Conservation (phyloP, 92 coral and sea anemone species). For the Epizoanthus fatuus region DNA sequence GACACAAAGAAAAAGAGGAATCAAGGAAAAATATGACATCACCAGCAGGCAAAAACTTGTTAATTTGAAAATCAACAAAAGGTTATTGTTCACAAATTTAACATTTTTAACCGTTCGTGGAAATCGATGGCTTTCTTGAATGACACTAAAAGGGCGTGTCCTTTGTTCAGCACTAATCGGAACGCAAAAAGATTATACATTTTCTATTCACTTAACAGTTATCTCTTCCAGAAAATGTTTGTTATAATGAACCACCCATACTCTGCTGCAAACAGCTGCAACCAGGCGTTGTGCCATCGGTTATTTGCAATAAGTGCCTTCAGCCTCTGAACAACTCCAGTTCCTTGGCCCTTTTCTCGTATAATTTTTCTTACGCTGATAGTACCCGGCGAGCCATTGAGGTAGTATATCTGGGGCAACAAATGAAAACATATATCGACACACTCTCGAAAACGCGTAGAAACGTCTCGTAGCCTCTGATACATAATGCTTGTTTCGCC, state of each 20-base stretch:
- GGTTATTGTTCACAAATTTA: no score
- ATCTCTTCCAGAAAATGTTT: conserved; percentile 2
- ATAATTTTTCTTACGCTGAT: background rate
- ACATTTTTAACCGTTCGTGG: no score
- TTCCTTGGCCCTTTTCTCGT: background rate
- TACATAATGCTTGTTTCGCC: conserved; percentile 3
- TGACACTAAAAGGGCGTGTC: no score
- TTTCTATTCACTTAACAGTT: no score
- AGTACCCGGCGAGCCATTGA: conserved; percentile 5
- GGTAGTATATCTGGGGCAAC: background rate
- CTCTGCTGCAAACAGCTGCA: conserved; percentile 13
- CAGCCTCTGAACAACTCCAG: background rate
- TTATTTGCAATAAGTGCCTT: background rate
- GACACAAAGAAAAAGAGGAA: no score
- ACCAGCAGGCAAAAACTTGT: no score
- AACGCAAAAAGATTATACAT: no score
- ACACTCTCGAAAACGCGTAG: conserved; percentile 36
- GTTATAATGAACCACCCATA: conserved; percentile 31
- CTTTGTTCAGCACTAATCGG: no score
- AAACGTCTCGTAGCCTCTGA: conserved; percentile 39
- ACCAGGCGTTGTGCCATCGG: conserved; percentile 39
- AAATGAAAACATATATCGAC: conserved; percentile 7
- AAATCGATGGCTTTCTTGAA: no score
- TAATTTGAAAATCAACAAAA: no score
- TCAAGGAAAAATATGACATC: no score